phyloP scores from a whole-genome alignment of 2,797 vertebrate species.

The Gymnoscopelus braueri region DNA sequence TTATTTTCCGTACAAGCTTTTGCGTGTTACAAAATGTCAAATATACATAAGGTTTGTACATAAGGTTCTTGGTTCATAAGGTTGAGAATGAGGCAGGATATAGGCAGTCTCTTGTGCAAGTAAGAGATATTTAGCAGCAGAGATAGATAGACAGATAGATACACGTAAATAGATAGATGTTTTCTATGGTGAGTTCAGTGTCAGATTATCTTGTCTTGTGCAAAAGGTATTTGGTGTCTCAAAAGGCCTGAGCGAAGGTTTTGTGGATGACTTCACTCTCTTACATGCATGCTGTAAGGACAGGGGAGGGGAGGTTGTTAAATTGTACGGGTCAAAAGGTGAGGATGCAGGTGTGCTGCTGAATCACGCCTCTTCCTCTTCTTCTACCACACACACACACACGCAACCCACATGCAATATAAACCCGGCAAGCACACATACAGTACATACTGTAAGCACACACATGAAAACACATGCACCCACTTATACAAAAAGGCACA shows the following conservation, averaged over 20 bases:
- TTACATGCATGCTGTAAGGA: conserved; percentile 48
- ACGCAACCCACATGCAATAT: conserved; percentile 35
- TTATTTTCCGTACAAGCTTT: no score
- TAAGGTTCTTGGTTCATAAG: no score
- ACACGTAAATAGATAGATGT: no score
- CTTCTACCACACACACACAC: conserved; percentile 4
- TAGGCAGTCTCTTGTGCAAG: no score
- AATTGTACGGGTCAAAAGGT: conserved; percentile 66
- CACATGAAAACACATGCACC: conserved; percentile 22
- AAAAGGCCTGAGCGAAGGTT: not conserved
- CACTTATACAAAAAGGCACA: conserved; percentile 34
- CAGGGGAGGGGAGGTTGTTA: conserved; percentile 39
- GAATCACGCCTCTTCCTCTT: conserved; percentile 36
- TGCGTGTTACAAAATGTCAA: no score
- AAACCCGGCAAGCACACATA: conserved; percentile 8
- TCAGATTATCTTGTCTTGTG: not conserved
- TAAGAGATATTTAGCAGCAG: no score
- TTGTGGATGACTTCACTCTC: conserved; percentile 59
- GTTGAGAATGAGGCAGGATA: no score
- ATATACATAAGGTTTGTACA: no score
- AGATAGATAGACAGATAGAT: no score
- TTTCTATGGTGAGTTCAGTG: no score
- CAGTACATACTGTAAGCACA: conserved; percentile 12
- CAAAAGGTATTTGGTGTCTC: not conserved
- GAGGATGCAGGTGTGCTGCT: conserved; percentile 75